Conservation (phyloP, 2,797 vertebrate species). For the Eulemur mongoz region DNA sequence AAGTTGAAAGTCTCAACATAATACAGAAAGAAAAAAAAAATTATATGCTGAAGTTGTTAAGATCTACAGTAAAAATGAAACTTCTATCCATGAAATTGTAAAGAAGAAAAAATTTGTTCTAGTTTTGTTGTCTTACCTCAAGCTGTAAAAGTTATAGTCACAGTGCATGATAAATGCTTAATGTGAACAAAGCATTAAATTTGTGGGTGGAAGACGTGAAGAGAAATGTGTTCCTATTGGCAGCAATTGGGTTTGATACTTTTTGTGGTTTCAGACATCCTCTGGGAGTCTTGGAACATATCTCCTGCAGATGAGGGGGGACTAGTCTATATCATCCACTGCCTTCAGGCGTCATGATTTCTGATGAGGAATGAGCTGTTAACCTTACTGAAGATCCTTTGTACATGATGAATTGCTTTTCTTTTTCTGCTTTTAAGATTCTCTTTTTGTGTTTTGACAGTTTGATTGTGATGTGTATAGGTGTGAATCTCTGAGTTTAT, state of each 20-base stretch:
- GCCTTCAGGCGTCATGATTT: background rate
- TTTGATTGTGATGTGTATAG: background rate
- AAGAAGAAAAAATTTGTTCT: background rate
- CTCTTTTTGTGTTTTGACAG: background rate
- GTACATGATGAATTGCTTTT: background rate
- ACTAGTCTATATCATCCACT: background rate
- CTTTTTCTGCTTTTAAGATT: background rate
- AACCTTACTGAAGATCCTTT: background rate
- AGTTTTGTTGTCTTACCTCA: background rate
- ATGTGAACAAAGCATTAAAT: too few relatives aligned
- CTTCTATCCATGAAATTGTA: background rate
- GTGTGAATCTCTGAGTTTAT: background rate
- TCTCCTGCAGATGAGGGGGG: background rate
- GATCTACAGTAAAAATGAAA: background rate
- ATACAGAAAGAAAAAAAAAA: background rate
- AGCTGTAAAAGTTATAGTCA: background rate
- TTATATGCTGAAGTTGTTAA: background rate
- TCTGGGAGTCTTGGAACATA: background rate
- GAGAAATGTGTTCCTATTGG: background rate
- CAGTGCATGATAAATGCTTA: background rate
- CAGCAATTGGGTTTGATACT: background rate
- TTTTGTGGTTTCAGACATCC: background rate
- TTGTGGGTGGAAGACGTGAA: background rate
- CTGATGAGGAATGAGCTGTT: background rate
- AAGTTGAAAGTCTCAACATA: background rate